phyloP scores from a whole-genome alignment of 2,113 vertebrate species.

The Machaerirhynchus nigripectus region DNA sequence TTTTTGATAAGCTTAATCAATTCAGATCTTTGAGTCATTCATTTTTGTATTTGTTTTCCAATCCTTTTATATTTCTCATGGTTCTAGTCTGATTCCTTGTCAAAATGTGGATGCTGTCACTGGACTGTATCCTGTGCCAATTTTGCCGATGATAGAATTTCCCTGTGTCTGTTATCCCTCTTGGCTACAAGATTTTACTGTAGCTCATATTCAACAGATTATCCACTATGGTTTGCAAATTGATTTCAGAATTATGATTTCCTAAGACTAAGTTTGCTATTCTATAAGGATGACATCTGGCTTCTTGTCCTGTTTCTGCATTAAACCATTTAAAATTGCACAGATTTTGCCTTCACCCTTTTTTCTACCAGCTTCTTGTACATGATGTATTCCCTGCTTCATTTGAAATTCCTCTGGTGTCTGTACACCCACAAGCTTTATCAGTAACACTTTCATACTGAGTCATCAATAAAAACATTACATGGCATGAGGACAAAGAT shows the following conservation, averaged over 20 bases:
- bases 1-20: neutral
- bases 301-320: neutral
- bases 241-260: neutral
- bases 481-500: neutral
- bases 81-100: neutral
- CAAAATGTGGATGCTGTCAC: neutral
- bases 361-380: neutral
- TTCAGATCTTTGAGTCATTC: neutral
- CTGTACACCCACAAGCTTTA: conserved; percentile 7
- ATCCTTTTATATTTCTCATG: neutral
- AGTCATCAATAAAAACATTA: conserved; percentile 26
- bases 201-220: neutral
- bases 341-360: neutral
- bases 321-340: neutral
- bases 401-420: neutral
- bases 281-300: neutral
- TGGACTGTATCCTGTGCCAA: neutral
- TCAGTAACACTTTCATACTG: neutral
- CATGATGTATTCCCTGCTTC: neutral
- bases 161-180: neutral
- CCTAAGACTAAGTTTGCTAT: neutral
- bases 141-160: neutral
- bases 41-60: neutral
- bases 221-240: neutral
- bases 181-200: neutral